Base-by-base conservation (phyloP, 1,140 invertebrate species). In the Pogonomyrmex barbatus region DNA sequence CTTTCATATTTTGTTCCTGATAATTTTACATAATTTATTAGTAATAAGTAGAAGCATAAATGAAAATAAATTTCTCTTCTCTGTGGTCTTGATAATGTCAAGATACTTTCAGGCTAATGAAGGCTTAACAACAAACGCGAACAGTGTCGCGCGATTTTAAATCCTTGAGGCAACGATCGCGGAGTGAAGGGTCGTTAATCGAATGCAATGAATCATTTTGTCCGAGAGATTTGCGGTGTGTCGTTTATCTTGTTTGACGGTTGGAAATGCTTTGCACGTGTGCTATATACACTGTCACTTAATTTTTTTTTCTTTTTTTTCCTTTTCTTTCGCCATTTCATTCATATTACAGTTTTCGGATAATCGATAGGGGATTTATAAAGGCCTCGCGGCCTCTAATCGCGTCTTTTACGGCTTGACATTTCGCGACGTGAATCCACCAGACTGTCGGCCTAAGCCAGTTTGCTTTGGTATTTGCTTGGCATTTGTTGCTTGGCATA, bases 391-490 rank as follows among this genome's bases (percentile, higher is more conserved):
- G 56, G 33, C 24, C 10, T 86, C 58, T 52, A 67, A 65, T 86
- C 71, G 54, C 24, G 0, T 30, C 36, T 68, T 47, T 60, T 52
- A 50, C 24, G 50, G 47, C 52, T 82, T 91, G 89, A 90, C 90
- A 92, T 92, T 91, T 90, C 45, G 82, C 82, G 14, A 75, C 67
- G 75, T 12, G 63, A 85, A 36, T 42, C 63, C 70, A 12, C 12
- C 58, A 14, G 60, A 84, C 47, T 50, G 73, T 84, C 76, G 33
- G 70, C 50, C 33, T 86, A 77, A 91, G 78, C 56, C 77, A 85
- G 87, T 89, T 88, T 24, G 24, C 24, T 24, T 24, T 91, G 91
- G 76, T 91, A 92, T 92, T 92, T 92, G 85, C 91, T 8, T 92
- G 91, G 86, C 91, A 92, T 92, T 92, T 91, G 81, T 91, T 65